Evolutionary conservation across 2,888 invertebrate species (phyloP).

Genomic region (Sturmia bella): DNA sequence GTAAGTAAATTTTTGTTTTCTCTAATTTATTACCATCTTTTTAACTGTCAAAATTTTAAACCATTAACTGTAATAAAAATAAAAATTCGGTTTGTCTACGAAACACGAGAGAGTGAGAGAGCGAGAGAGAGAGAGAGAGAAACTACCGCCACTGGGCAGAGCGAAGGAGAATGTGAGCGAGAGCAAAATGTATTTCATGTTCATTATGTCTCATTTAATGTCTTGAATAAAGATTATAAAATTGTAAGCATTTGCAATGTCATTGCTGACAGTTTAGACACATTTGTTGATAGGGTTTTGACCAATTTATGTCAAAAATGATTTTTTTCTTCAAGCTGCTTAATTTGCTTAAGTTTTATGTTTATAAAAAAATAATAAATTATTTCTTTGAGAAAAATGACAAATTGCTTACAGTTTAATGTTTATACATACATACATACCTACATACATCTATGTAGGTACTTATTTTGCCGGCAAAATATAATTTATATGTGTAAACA

Average conservation of each 20-base stretch:
- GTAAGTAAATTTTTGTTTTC: constrained; percentile 29
- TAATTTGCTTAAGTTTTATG: constrained; percentile 18
- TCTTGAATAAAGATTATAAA: constrained; percentile 48
- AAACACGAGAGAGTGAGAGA: not conserved
- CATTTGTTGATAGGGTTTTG: constrained; percentile 71
- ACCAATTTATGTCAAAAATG: constrained; percentile 72
- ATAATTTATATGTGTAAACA: constrained; percentile 29
- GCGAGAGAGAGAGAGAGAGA: constrained; percentile 4
- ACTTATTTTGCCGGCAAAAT: constrained; percentile 50
- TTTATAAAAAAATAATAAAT: constrained; percentile 22
- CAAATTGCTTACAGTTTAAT: constrained; percentile 60
- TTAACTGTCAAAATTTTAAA: constrained; percentile 68
- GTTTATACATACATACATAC: no score
- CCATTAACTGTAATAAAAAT: constrained; percentile 51
- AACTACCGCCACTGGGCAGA: no score
- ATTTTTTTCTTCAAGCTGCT: constrained; percentile 45
- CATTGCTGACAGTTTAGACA: constrained; percentile 72
- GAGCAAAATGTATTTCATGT: constrained; percentile 19
- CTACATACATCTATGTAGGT: no score
- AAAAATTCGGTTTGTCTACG: constrained; percentile 13
- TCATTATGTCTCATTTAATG: constrained; percentile 46
- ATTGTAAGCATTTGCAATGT: constrained; percentile 68
- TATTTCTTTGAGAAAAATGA: constrained; percentile 54
- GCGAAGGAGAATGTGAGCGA: not conserved
- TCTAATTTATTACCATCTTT: constrained; percentile 69